phyloP scores from a whole-genome alignment of 2,888 invertebrate genomes.

The Boloria selene region DNA sequence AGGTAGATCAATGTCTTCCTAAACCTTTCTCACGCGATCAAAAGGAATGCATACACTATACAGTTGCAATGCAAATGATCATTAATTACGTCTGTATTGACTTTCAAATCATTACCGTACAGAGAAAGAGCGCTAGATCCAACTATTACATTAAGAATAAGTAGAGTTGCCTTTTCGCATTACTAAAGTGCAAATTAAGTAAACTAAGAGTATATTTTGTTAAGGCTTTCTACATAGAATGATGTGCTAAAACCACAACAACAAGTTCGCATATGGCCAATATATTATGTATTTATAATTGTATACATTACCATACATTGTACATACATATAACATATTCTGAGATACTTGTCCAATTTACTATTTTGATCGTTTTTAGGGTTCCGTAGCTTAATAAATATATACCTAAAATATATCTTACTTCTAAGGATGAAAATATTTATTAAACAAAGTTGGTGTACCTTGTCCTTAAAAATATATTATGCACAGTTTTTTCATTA shows the following conservation, averaged over 20 bases:
- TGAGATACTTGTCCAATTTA: too few species aligned
- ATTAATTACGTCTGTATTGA: slow-evolving; percentile 40
- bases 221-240: background rate
- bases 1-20: slow-evolving; percentile 3
- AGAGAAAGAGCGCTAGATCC: slow-evolving; percentile 27
- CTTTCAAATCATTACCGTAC: slow-evolving; percentile 38
- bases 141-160: background rate
- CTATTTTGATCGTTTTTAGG: too few species aligned
- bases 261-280: too few species aligned
- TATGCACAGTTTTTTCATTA: background rate
- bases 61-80: slow-evolving; percentile 43
- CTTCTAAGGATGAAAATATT: too few species aligned
- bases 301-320: too few species aligned
- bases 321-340: too few species aligned
- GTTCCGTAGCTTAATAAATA: too few species aligned
- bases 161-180: background rate
- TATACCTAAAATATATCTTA: too few species aligned
- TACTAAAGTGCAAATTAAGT: background rate
- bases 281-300: too few species aligned
- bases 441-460: too few species aligned
- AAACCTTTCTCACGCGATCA: slow-evolving; percentile 41
- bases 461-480: too few species aligned
- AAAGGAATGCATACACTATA: slow-evolving; percentile 38
- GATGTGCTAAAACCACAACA: background rate
- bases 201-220: background rate